Evolutionary conservation across 64 coral and sea anemone species (phyloP).

Genomic region (Porites lutea): DNA sequence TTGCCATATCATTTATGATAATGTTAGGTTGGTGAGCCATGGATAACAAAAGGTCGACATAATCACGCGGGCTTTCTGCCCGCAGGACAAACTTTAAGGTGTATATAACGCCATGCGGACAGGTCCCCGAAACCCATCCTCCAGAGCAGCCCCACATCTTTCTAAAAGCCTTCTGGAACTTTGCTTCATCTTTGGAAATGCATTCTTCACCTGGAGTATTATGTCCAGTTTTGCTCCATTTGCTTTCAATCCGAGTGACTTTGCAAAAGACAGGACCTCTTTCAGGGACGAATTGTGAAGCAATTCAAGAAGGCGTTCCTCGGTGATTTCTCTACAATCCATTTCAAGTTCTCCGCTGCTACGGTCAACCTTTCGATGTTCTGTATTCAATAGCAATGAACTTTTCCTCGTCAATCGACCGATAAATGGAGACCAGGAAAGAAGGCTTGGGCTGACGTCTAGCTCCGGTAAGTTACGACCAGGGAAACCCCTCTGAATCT

Average conservation of each 20-base stretch:
- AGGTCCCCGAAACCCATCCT: constrained; percentile 23
- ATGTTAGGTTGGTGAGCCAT: no score
- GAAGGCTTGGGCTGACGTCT: constrained; percentile 50
- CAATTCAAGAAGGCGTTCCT: constrained; percentile 60
- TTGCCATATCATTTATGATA: no score
- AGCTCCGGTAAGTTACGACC: background rate
- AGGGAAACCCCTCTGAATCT: constrained; percentile 52
- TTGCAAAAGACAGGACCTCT: constrained; percentile 50
- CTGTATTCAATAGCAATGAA: constrained; percentile 52
- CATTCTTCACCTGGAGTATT: constrained; percentile 33
- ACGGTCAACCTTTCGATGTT: constrained; percentile 50
- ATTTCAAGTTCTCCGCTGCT: constrained; percentile 43
- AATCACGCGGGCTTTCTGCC: constrained; percentile 44
- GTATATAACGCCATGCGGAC: constrained; percentile 41
- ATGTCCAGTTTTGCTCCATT: constrained; percentile 60
- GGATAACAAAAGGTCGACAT: background rate
- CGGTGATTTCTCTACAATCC: constrained; percentile 73
- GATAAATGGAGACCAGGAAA: constrained; percentile 65
- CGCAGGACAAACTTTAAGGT: constrained; percentile 50
- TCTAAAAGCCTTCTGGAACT: constrained; percentile 65
- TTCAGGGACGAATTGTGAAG: constrained; percentile 25
- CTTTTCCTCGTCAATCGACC: constrained; percentile 32
- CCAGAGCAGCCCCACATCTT: constrained; percentile 51
- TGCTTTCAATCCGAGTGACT: constrained; percentile 29
- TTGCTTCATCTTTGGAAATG: constrained; percentile 55